phyloP scores from a whole-genome alignment of 2,888 invertebrate genomes.

The Tiphia femorata region DNA sequence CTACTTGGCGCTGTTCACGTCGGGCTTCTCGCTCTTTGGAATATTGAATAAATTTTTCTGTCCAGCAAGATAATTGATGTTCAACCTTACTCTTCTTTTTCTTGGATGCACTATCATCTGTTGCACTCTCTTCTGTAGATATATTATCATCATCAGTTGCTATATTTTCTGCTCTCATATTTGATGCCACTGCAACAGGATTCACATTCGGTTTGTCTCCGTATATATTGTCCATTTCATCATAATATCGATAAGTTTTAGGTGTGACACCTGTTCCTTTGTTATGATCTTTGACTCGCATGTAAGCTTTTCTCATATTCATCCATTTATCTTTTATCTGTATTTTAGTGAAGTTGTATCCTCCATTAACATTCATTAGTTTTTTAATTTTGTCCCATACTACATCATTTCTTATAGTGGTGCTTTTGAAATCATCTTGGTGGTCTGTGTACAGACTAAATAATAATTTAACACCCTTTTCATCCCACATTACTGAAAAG shows the following conservation, averaged over 20 bases:
- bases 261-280: background rate
- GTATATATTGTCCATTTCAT: background rate
- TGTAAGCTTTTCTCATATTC: background rate
- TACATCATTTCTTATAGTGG: background rate
- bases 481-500: background rate
- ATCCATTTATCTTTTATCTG: too few species aligned
- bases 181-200: background rate
- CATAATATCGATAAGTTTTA: background rate
- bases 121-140: background rate
- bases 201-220: background rate
- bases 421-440: background rate
- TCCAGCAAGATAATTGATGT: background rate
- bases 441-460: background rate
- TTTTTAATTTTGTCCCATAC: conserved; percentile 2
- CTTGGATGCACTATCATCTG: background rate
- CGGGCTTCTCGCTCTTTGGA: too few species aligned
- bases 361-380: background rate
- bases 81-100: conserved; percentile 1
- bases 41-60: background rate
- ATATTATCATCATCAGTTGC: background rate
- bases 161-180: too few species aligned
- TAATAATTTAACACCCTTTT: background rate
- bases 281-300: background rate
- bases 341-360: conserved; percentile 3
- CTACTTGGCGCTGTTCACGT: background rate